Evolutionary conservation across 2,113 vertebrate species (phyloP).

Genomic region (Triplophysa tibetana): DNA sequence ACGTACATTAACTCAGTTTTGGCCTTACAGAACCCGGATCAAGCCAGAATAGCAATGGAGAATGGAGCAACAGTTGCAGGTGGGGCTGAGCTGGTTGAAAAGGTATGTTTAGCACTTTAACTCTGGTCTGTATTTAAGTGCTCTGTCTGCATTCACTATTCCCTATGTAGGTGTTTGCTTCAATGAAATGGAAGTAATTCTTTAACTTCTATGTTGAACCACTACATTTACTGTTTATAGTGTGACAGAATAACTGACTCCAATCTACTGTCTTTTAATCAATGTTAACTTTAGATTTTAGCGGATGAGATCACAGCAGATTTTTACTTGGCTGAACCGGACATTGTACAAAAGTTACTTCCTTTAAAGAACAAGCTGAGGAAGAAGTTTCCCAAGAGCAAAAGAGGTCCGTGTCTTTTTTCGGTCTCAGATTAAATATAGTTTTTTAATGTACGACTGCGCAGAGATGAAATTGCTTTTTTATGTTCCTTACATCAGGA

Average conservation of each 20-base stretch:
- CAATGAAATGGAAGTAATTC: neutral
- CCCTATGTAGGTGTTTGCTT: neutral
- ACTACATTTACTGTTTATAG: neutral
- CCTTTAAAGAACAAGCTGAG: conserved; percentile 83
- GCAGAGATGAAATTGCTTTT: neutral
- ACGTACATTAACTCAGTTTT: neutral
- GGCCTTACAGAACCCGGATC: conserved; percentile 73
- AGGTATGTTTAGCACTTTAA: conserved; percentile 67
- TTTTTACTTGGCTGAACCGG: conserved; percentile 87
- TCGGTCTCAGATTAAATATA: neutral
- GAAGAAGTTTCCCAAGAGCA: conserved; percentile 84
- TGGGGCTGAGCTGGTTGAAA: conserved; percentile 82
- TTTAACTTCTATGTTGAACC: neutral
- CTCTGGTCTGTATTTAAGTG: neutral
- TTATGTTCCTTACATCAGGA: conserved; percentile 67
- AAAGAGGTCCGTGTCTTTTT: conserved; percentile 61
- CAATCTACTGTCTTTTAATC: neutral
- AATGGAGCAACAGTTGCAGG: conserved; percentile 82
- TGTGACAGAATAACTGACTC: no score
- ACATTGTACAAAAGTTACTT: conserved; percentile 77
- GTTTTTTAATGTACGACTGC: neutral
- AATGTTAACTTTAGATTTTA: conserved; percentile 76
- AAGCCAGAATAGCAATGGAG: conserved; percentile 77
- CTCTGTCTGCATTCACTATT: neutral
- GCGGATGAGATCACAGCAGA: conserved; percentile 85